Base-by-base conservation (phyloP, 2,888 invertebrate species). In the Margaritifera margaritifera region DNA sequence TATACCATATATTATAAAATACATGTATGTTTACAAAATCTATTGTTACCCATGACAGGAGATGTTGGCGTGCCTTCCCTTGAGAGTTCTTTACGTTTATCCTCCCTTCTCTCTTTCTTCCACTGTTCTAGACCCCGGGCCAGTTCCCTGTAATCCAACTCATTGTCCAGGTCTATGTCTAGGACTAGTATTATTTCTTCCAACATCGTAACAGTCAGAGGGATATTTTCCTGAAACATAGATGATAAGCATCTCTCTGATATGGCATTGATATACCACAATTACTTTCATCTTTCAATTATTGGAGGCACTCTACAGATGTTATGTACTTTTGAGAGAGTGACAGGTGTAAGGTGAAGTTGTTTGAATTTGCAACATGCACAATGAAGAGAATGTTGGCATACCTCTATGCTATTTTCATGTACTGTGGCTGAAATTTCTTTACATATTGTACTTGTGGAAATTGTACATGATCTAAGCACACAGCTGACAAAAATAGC, bases 151-250 rank as follows among this genome's bases (percentile, higher is more conserved):
- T 87, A 89, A 71, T 86, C 83, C 50, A 89, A 72, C 61, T 81
- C 78, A 53, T 87, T 84, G 73, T 85, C 83, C 50, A 86, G 71
- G 69, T 88, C 83, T 60, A 76, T 79, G 74, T 89, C 88, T 31
- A 89, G 79, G 5, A 85, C 74, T 20, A 87, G 74, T 62, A 89
- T 80, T 75, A 89, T 74, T 66, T 88, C 88, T 62, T 89, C 89
- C 66, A 89, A 72, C 53, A 87, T 74, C 6, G 80, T 80, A 20
- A 82, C 78, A 2, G 84, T 84, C 42, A 89, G 78, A 4, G 87
- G 86, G 50, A 89, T 83, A 31, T 82, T 79, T 58, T 80, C 79
- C 88, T 89, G 78, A 50, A 74, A 71, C 4, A 60, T 64, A 18
- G 66, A 62, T n/a, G 20, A 56, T 11, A 27, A 11, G 22, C 22